Conservation (phyloP, 1,140 invertebrate genomes). For the Euglossa dilemma region DNA sequence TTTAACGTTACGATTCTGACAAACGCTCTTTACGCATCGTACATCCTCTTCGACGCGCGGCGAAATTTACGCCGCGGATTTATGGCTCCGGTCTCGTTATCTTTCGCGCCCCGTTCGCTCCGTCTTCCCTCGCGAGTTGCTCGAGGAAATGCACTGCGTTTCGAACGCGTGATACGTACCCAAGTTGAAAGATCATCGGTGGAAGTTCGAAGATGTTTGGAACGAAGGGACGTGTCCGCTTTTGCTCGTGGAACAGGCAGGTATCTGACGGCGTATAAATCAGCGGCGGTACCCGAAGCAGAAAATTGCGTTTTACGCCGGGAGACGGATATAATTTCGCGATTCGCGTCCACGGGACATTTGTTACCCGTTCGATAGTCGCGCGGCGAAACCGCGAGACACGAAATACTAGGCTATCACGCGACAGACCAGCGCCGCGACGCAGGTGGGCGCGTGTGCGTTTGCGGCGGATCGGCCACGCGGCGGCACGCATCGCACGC, state of each 20-base stretch:
- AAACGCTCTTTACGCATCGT: not conserved
- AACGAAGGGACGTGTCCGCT: too few species aligned
- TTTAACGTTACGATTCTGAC: not conserved
- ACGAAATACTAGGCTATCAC: not conserved
- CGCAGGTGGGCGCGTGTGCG: not conserved
- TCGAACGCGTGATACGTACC: too few species aligned
- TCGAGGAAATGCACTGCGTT: too few species aligned
- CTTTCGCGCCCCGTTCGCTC: too few species aligned
- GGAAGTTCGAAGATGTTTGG: too few species aligned
- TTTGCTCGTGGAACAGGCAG: too few species aligned
- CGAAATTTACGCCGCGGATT: not conserved
- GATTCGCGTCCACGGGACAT: not conserved
- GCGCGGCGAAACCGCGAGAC: not conserved
- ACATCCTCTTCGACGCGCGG: not conserved
- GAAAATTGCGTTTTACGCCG: not conserved
- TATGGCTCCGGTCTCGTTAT: not conserved
- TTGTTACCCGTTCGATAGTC: not conserved
- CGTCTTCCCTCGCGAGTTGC: not conserved
- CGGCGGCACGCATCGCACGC: slow-evolving; percentile 9
- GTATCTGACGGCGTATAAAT: not conserved
- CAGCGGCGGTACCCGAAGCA: not conserved
- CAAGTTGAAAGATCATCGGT: too few species aligned
- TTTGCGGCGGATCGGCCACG: not conserved
- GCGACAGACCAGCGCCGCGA: not conserved
- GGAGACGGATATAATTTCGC: not conserved